Base-by-base conservation (phyloP, 1,140 invertebrate genomes). In the Varroa destructor region DNA sequence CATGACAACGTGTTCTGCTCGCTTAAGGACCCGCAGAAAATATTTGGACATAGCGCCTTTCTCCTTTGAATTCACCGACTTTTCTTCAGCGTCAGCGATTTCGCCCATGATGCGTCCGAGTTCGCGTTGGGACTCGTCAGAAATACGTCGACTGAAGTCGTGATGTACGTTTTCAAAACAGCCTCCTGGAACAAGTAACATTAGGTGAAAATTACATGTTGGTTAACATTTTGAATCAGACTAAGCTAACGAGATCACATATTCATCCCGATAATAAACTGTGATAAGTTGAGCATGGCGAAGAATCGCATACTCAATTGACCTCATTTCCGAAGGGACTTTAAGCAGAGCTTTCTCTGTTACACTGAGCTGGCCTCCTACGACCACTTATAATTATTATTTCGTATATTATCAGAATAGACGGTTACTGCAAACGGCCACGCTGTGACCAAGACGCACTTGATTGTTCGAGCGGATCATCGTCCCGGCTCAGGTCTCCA, bases 391-490 rank as follows among this genome's bases (percentile, higher is more conserved):
- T 25, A 25, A 25, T 25, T 25, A 25, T 25, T 25, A 25, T 25
- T 25, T 25, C 25, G 25, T 25, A 25, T 25, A 25, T 25, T 25
- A 25, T 25, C 25, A 25, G 25, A 25, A 25, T 25, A 25, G 25
- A 25, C 25, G 25, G 25, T 25, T 25, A 25, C 25, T 51, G 46
- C 46, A 51, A 51, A 5, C 46, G 3, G 46, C 46, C 3, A 25
- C 25, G 46, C 46, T 51, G 8, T 51, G 40, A 43, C 37, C 40
- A 37, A 12, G 46, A 67, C 61, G 61, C 40, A 67, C 61, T 67
- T 67, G 61, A 67, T 46, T 67, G 61, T 37, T 67, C 61, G 61
- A 67, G 61, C 61, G 61, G 61, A 67, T 67, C 61, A 67, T 40
- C 61, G 61, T 51, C 46, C 46, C 61, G 61, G 61, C 14, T 43